Evolutionary conservation across 2,797 vertebrate species (phyloP).

Genomic region (Varecia variegata): DNA sequence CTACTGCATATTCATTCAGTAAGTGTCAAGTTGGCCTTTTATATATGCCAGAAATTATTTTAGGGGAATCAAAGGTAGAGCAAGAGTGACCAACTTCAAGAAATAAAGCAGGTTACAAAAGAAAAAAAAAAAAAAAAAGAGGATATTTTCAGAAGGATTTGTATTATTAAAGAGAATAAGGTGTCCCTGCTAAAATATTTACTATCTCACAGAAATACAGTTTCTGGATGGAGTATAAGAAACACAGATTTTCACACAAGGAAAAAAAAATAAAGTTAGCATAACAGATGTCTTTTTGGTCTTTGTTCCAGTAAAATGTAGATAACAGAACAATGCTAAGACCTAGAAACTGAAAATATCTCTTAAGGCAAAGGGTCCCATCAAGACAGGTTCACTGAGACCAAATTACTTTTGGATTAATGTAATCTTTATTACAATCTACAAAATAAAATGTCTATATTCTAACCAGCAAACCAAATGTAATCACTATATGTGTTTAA

Average conservation of each 20-base stretch:
- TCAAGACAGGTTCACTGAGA: neutral
- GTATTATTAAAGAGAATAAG: neutral
- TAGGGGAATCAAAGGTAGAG: neutral
- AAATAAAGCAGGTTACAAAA: neutral
- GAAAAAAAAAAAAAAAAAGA: neutral
- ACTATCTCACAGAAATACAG: conserved; percentile 17
- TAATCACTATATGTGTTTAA: neutral
- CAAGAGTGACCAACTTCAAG: neutral
- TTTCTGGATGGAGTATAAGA: neutral
- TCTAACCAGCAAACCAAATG: neutral
- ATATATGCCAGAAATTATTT: neutral
- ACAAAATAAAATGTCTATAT: neutral
- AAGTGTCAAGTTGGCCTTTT: neutral
- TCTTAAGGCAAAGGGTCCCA: neutral
- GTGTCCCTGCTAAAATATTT: neutral
- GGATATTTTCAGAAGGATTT: conserved; percentile 19
- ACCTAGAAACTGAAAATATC: neutral
- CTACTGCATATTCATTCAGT: neutral
- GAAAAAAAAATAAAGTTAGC: neutral
- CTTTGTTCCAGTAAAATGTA: neutral
- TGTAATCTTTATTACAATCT: neutral
- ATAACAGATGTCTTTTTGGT: neutral
- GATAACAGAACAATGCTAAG: neutral
- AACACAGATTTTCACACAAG: conserved; percentile 6
- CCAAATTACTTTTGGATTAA: conserved; percentile 22